Percentiles rank a stretch among this genome's conserved stretches.
Evolutionary conservation across 2,888 invertebrate genomes (phyloP).

Genomic region (Leucophora obtusa): DNA sequence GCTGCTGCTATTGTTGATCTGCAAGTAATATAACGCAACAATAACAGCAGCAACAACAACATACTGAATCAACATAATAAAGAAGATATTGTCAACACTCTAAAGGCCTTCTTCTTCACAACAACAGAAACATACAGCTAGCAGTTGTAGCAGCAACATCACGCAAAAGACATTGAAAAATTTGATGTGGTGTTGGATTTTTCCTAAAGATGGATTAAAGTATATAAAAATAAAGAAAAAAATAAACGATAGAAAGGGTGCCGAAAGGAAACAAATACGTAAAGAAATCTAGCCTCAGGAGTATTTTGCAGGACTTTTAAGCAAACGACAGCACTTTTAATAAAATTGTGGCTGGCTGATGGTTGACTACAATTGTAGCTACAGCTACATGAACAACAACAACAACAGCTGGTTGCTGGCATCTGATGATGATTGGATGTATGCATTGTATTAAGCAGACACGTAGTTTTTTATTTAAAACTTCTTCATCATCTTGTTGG

Average conservation of each 20-base stretch:
- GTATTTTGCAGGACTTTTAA: slow-evolving; percentile 54
- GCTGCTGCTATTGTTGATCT: neutral
- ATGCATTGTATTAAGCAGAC: slow-evolving; percentile 44
- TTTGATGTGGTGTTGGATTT: slow-evolving; percentile 33
- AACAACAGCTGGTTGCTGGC: slow-evolving; percentile 57
- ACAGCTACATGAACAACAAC: slow-evolving; percentile 37
- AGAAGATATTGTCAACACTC: slow-evolving; percentile 58
- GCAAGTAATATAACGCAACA: slow-evolving; percentile 26
- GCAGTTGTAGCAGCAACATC: neutral
- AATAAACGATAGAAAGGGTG: slow-evolving; percentile 36
- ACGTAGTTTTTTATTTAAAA: slow-evolving; percentile 48
- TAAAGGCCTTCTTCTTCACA: slow-evolving; percentile 6
- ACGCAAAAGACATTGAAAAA: slow-evolving; percentile 38
- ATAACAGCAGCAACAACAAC: slow-evolving; percentile 16
- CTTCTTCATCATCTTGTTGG: slow-evolving; percentile 8
- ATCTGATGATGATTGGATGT: neutral
- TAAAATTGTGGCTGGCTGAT: slow-evolving; percentile 63
- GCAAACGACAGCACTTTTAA: slow-evolving; percentile 66
- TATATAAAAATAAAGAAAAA: slow-evolving; percentile 12
- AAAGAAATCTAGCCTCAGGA: slow-evolving; percentile 57
- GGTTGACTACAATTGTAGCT: slow-evolving; percentile 52
- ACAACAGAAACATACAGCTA: slow-evolving; percentile 1
- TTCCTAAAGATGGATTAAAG: slow-evolving; percentile 45
- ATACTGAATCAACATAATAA: slow-evolving; percentile 52
- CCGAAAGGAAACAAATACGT: slow-evolving; percentile 27